Evolutionary conservation across 2,113 vertebrate genomes (phyloP).

Genomic region (Tetrax tetrax): DNA sequence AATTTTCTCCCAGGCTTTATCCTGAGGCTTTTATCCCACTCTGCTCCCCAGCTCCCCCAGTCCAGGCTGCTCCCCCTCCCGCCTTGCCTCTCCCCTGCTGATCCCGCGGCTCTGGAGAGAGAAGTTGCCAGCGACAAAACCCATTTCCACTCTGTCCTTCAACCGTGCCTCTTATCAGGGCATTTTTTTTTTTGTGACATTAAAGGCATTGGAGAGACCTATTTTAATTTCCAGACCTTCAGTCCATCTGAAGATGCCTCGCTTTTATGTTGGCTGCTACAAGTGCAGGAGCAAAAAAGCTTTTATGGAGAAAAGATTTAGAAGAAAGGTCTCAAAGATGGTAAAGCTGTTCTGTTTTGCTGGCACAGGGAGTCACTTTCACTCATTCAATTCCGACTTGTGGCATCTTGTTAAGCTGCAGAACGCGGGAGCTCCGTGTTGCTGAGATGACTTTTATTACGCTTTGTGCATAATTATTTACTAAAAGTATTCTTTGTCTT

Average conservation of each 20-base stretch:
- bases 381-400: background rate
- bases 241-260: background rate
- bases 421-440: background rate
- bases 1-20: background rate
- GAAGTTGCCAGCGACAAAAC: background rate
- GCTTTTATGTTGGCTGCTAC: background rate
- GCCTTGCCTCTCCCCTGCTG: background rate
- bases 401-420: constrained; percentile 3
- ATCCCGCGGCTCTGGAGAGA: background rate
- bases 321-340: constrained; percentile 13
- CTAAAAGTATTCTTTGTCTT: background rate
- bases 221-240: background rate
- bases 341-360: constrained; percentile 21
- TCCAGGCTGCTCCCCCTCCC: background rate
- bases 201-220: background rate
- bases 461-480: background rate
- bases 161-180: background rate
- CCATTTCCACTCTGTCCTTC: background rate
- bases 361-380: constrained; percentile 2
- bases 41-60: background rate
- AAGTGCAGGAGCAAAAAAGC: background rate
- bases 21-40: background rate
- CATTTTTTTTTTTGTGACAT: background rate
- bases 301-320: background rate
- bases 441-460: background rate